These are phyloP conservation scores for Nasonovia ribisnigri DNA, from an alignment of 2,888 invertebrate genomes.

Conservation along the genomic window DNA sequence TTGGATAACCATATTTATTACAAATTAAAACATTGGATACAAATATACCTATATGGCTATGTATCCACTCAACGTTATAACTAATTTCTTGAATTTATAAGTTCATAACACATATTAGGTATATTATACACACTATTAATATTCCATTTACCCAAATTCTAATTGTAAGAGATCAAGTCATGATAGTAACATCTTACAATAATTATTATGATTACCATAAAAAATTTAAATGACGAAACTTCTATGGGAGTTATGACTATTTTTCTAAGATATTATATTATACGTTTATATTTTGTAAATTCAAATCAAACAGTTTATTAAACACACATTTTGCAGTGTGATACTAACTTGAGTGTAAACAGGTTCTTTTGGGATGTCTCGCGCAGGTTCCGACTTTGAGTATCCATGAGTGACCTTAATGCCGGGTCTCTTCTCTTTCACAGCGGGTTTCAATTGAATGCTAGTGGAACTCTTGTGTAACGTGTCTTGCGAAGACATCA, in stretches of 20 bases:
- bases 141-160: no score
- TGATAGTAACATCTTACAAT: background rate
- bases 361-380: constrained; percentile 67
- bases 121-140: background rate
- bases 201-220: background rate
- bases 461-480: constrained; percentile 66
- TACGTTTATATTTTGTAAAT: background rate
- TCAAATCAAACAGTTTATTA: background rate
- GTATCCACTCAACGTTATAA: no score
- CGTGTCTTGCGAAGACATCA: constrained; percentile 52
- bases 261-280: background rate
- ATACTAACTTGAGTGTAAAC: constrained; percentile 68
- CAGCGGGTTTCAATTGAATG: constrained; percentile 65
- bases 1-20: no score
- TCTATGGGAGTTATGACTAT: background rate
- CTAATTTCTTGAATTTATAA: no score
- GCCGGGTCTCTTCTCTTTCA: constrained; percentile 63
- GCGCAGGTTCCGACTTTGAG: constrained; percentile 67
- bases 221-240: background rate
- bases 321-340: background rate
- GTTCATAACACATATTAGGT: background rate
- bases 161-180: no score
- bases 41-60: no score
- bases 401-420: constrained; percentile 66
- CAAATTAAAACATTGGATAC: no score